Base-by-base conservation (phyloP, 2,113 vertebrate species). In the Morone chrysops region DNA sequence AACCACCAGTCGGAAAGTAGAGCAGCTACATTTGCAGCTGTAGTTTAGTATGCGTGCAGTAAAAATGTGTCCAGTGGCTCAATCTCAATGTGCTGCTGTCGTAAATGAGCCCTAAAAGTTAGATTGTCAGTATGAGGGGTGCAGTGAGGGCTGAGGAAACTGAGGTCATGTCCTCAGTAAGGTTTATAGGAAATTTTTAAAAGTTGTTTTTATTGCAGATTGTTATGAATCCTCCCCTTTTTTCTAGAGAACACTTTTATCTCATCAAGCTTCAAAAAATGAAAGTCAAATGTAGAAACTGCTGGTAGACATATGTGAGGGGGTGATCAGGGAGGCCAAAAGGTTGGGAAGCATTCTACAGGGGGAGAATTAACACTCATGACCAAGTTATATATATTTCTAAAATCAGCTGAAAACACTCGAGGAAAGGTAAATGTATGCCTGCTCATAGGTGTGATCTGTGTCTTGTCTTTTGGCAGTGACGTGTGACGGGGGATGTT, bases 401-500 rank as follows among this genome's bases (percentile, higher is more conserved):
- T 57, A 38, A 76, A 48, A 36, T 50, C 18, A 6, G 5, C 1
- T 2, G 3, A 25, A 48, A 43, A 16, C 10, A 18, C 8, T 12
- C n/a, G 12, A 43, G 50, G 36, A 61, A 36, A 17, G 36, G 40
- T 60, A 0, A 13, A 25, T 2, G 7, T 0, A 7, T 54, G 25
- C 1, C 31, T 22, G 25, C 36, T 68, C 54, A 62, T 50, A 9
- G 43, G 43, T 9, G 25, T 47, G 36, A 2, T 54, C 1, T 78
- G 68, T 89, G 5, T 87, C 1, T 57, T 17, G 31, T 73, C 4
- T 76, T 7, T 86, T 77, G 9, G 11, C 93, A 97, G 96, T 97
- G 73, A 94, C 89, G n/a, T 97, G 96, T 71, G 94, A 96, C 5
- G 95, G 93, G 20, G 97, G 96, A 65, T 97, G 97, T 40, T 96